Base-by-base conservation (phyloP, 1,140 invertebrate genomes). In the Lycorma delicatula region DNA sequence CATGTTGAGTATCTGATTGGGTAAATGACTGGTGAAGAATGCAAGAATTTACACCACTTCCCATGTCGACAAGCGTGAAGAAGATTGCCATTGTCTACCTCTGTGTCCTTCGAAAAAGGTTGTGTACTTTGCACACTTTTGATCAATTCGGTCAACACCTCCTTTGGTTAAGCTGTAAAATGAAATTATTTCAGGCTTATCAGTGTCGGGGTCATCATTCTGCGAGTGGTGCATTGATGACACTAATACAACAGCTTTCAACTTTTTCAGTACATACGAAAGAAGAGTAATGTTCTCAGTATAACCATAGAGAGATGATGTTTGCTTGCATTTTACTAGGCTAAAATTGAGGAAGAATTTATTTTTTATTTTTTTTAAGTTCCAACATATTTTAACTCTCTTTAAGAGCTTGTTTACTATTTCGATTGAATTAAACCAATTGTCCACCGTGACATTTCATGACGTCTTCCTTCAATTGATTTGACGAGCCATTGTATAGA, bases 321-420 rank as follows among this genome's bases (percentile, higher is more conserved):
- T 18, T 48, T 22, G 23, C 20, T 50, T 54, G 29, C 41, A 34
- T 47, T 46, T 44, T 54, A 22, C 46, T 27, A 26, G 34, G 58
- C 7, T 29, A 18, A 60, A 70, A 71, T 16, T 52, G 6, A 16
- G 50, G 27, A 28, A 71, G 70, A 41, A 74, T 68, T 56, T 74
- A 62, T 52, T 61, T 64, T 67, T 73, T 74, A 59, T 75, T 75
- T 68, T 71, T 74, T 60, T 66, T 69, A 34, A 76, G 73, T 75
- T 22, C 73, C 75, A 13, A 74, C 63, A 52, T 72, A 63, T 27
- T 70, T 70, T 46, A 58, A 23, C 16, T 54, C 49, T 58, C 62
- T 68, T 51, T 61, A 54, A 63, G 52, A 73, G 62, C 51, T 59
- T 54, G 46, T 71, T 54, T 34, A 70, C 61, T 22, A 73, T 58